Evolutionary conservation across 2,888 invertebrate genomes (phyloP).

Genomic region (Nudaria mundana): DNA sequence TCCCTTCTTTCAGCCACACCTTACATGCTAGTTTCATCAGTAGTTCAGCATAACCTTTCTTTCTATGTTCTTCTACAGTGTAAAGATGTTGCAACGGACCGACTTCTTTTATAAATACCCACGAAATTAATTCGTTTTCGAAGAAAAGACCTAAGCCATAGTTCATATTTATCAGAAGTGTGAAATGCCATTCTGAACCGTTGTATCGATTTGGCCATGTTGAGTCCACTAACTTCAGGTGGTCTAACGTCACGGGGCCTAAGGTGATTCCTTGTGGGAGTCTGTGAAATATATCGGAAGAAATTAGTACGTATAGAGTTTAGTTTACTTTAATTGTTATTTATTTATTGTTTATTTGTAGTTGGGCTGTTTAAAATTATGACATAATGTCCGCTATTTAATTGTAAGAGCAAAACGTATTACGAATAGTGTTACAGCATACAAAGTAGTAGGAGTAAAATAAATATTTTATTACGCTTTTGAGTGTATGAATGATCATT

Average conservation of each 20-base stretch:
- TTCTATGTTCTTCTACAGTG: constrained; percentile 48
- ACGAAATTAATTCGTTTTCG: constrained; percentile 38
- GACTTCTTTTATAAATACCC: constrained; percentile 50
- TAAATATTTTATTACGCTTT: too few species aligned
- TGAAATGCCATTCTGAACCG: constrained; percentile 41
- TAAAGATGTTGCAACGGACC: constrained; percentile 54
- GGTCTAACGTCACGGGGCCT: constrained; percentile 35
- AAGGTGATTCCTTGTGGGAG: constrained; percentile 36
- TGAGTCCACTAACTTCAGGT: constrained; percentile 39
- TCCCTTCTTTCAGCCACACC: constrained; percentile 36
- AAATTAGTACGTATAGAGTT: neutral
- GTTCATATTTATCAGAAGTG: constrained; percentile 44
- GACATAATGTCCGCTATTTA: too few species aligned
- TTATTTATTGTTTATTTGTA: too few species aligned
- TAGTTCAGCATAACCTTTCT: constrained; percentile 50
- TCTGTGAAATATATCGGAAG: constrained; percentile 26
- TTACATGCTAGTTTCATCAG: constrained; percentile 48
- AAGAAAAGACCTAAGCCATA: constrained; percentile 49
- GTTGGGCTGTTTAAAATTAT: too few species aligned
- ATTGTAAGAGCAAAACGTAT: too few species aligned
- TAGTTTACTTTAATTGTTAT: neutral
- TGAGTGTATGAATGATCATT: too few species aligned
- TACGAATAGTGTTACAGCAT: too few species aligned
- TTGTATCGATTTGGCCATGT: constrained; percentile 51
- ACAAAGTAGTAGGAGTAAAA: too few species aligned